These are phyloP conservation scores for Aphodius granarius DNA, from an alignment of 2,888 invertebrate species.

Conservation along the genomic window DNA sequence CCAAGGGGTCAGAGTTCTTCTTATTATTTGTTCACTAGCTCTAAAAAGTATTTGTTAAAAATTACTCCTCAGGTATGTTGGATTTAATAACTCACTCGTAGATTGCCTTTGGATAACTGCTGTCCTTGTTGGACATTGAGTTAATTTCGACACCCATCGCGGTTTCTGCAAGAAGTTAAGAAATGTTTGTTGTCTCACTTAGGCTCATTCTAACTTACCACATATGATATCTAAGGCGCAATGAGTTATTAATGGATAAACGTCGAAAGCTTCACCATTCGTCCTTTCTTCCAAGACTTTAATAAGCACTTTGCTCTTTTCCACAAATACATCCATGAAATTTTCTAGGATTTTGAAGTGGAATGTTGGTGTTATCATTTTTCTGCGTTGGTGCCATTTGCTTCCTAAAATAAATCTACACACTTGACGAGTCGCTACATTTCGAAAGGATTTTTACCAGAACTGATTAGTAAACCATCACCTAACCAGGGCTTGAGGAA, in stretches of 20 bases:
- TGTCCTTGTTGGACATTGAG: conserved; percentile 1
- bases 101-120: neutral
- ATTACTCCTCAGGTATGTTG: neutral
- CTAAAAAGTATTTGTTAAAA: neutral
- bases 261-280: conserved; percentile 40
- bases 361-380: conserved; percentile 42
- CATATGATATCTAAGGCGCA: conserved; percentile 46
- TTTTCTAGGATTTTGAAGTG: conserved; percentile 44
- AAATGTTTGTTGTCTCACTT: neutral
- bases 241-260: conserved; percentile 41
- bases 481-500: conserved; percentile 21
- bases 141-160: conserved; percentile 17
- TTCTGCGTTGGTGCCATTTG: conserved; percentile 41
- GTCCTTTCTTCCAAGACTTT: conserved; percentile 33
- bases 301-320: conserved; percentile 39
- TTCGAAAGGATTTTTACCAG: conserved; percentile 11
- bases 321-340: conserved; percentile 41
- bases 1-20: conserved; percentile 5
- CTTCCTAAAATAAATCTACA: conserved; percentile 25
- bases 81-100: neutral
- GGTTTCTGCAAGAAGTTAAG: conserved; percentile 26
- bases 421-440: neutral
- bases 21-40: conserved; percentile 6
- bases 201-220: conserved; percentile 35
- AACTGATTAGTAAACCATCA: conserved; percentile 20